Conservation (phyloP, 2,888 invertebrate genomes). For the Tetrapedia diversipes region DNA sequence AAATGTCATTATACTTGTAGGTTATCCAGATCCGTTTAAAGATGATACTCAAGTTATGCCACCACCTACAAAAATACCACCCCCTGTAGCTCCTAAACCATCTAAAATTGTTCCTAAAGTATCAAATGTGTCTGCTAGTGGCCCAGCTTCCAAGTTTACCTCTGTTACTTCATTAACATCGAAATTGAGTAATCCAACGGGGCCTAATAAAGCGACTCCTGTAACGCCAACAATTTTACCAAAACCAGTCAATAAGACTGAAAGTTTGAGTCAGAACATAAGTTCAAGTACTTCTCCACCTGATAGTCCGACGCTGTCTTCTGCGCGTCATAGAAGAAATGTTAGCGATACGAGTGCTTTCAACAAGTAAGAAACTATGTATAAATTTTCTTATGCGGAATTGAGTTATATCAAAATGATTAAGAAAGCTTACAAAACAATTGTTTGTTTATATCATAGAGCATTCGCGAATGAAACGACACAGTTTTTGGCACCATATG, state of each 20-base stretch:
- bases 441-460: conserved; percentile 79
- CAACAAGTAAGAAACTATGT: conserved; percentile 86
- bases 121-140: conserved; percentile 74
- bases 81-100: conserved; percentile 79
- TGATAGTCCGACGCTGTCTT: conserved; percentile 79
- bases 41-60: conserved; percentile 83
- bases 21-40: conserved; percentile 89
- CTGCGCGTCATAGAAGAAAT: conserved; percentile 89
- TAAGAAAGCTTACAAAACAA: not conserved
- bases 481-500: conserved; percentile 89
- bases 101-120: conserved; percentile 75
- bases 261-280: conserved; percentile 81
- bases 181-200: conserved; percentile 71
- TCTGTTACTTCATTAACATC: conserved; percentile 67
- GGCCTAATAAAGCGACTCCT: conserved; percentile 66
- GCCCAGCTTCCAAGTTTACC: conserved; percentile 78
- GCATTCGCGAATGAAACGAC: conserved; percentile 89
- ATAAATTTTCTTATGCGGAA: not conserved
- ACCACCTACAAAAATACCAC: conserved; percentile 79
- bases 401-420: not conserved
- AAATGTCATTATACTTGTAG: conserved; percentile 67
- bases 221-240: conserved; percentile 73
- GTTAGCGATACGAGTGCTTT: conserved; percentile 93
- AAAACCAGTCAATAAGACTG: conserved; percentile 79
- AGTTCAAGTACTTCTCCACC: conserved; percentile 80